Conservation (phyloP, 2,113 vertebrate species). For the Calyptommatus sinebrachiatus region DNA sequence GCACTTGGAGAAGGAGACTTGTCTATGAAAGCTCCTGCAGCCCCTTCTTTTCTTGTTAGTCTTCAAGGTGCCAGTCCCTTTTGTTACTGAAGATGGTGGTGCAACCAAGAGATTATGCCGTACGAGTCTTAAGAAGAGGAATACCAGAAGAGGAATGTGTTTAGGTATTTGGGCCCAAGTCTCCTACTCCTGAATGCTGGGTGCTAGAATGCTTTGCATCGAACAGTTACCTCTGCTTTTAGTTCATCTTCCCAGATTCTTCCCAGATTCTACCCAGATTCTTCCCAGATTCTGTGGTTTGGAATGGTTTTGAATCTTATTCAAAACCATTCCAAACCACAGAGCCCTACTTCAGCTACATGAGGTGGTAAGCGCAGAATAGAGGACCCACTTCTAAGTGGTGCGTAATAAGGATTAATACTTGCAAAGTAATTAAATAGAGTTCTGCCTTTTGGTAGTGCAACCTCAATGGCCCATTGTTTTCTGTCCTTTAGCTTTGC, state of each 20-base stretch:
- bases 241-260: background rate
- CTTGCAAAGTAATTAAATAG: slow-evolving; percentile 41
- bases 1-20: too few relatives aligned
- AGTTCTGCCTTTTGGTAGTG: slow-evolving; percentile 35
- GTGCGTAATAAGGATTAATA: slow-evolving; percentile 51
- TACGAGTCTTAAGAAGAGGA: too few relatives aligned
- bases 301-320: too few relatives aligned
- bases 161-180: too few relatives aligned
- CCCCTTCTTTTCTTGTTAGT: too few relatives aligned
- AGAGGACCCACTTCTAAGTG: slow-evolving; percentile 3
- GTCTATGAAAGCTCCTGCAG: too few relatives aligned
- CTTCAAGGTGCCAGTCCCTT: background rate
- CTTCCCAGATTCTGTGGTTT: too few relatives aligned
- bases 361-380: too few relatives aligned
- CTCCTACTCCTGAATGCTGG: too few relatives aligned
- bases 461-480: slow-evolving; percentile 20
- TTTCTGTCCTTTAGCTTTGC: slow-evolving; percentile 15
- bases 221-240: too few relatives aligned
- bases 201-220: background rate
- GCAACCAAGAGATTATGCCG: background rate
- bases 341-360: background rate
- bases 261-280: background rate
- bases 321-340: slow-evolving; percentile 6
- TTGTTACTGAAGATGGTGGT: background rate
- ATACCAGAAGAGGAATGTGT: too few relatives aligned